Evolutionary conservation across 2,113 vertebrate genomes (phyloP).

Genomic region (Heterotilapia buettikoferi): DNA sequence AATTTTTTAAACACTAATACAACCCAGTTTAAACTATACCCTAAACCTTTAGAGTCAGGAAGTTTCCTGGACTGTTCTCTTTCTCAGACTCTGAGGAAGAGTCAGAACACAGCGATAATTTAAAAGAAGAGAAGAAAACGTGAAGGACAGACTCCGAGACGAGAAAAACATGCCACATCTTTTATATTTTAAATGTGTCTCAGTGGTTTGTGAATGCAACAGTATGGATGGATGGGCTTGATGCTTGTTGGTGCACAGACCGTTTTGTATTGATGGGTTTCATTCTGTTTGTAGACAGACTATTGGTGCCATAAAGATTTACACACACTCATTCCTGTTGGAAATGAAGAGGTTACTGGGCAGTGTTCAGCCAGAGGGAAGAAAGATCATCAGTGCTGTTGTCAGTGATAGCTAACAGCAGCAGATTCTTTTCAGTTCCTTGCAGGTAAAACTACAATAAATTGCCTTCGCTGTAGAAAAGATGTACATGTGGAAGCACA

Average conservation of each 20-base stretch:
- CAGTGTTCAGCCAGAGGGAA: not conserved
- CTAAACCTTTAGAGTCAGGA: not conserved
- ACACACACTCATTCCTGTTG: not conserved
- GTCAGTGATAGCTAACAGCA: not conserved
- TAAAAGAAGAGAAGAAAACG: not conserved
- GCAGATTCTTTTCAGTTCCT: not conserved
- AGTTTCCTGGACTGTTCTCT: not conserved
- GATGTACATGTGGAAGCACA: not conserved
- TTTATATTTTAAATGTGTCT: not conserved
- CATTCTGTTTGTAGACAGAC: not conserved
- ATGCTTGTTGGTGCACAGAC: not conserved
- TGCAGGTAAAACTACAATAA: not conserved
- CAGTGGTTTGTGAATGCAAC: not conserved
- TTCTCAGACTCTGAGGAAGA: not conserved
- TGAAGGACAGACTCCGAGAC: not conserved
- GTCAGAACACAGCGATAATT: not conserved
- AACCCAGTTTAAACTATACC: not conserved
- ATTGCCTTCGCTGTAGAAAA: not conserved
- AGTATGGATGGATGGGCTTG: not conserved
- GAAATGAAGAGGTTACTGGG: not conserved
- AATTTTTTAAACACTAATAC: not conserved
- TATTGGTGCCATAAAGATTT: not conserved
- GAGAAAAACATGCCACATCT: not conserved
- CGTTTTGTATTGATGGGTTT: not conserved
- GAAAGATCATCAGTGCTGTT: not conserved